phyloP scores from a whole-genome alignment of 1,140 invertebrate species.

The Hylaeus anthracinus region DNA sequence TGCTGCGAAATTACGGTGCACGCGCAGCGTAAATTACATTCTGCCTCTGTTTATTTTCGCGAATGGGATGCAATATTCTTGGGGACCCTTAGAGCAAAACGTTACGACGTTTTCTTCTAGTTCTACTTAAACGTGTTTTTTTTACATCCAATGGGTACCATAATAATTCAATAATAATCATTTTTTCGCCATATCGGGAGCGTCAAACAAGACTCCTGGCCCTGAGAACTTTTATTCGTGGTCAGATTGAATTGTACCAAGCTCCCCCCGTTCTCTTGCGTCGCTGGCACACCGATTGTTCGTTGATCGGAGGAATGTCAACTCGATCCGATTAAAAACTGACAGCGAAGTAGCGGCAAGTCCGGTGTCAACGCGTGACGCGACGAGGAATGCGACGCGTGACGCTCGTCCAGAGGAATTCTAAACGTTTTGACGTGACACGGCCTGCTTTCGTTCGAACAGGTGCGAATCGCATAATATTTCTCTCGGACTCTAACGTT shows the following conservation, averaged over 20 bases:
- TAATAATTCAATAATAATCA: too few relatives aligned
- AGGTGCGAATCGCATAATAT: conserved; percentile 46
- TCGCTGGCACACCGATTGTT: conserved; percentile 10
- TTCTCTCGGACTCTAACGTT: conserved; percentile 4
- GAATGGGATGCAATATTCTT: too few relatives aligned
- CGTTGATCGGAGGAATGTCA: conserved; percentile 45
- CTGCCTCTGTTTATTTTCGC: not conserved
- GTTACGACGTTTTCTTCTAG: too few relatives aligned
- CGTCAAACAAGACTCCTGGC: too few relatives aligned
- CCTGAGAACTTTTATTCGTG: not conserved
- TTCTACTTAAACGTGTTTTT: too few relatives aligned
- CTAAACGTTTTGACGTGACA: conserved; percentile 47
- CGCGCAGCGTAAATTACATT: not conserved
- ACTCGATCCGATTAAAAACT: conserved; percentile 57
- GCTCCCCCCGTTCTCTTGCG: not conserved
- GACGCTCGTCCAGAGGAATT: conserved; percentile 52
- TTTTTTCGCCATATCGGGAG: too few relatives aligned
- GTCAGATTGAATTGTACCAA: too few relatives aligned
- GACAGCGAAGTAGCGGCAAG: conserved; percentile 40
- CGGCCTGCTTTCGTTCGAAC: conserved; percentile 43
- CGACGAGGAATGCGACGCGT: conserved; percentile 36
- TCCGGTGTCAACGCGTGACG: conserved; percentile 23
- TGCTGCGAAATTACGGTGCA: not conserved
- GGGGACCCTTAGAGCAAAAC: too few relatives aligned
- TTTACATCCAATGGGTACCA: too few relatives aligned